Evolutionary conservation across 2,888 invertebrate genomes (phyloP), one percentile per base, ranked within the genome.

Genomic region (Lottia scabra): DNA sequence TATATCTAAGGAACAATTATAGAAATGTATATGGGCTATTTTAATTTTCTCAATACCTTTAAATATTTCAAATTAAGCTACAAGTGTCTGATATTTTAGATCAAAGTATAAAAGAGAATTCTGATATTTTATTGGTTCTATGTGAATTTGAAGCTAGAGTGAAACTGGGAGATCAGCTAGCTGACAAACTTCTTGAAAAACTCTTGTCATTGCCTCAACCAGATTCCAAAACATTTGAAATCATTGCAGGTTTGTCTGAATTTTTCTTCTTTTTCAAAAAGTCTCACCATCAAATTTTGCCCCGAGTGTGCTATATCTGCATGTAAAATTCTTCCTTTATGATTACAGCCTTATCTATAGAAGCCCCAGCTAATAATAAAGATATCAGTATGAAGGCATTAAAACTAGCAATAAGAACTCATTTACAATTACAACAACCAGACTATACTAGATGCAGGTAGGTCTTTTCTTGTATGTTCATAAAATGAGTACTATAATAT

Each of bases 111-210:
- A 56, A 56, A 65, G 82, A 81, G 65, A 83, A 83, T 10, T 77
- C 82, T 26, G 83, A 85, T 10, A 80, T 81, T 6, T 75, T 88
- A 44, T 65, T 88, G 63, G 63, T 87, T 63, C 75, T 88, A 75
- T 88, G 87, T 78, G 87, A 88, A 72, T 88, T 88, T 84, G 87
- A 88, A 75, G 85, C 86, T 2, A 79, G 81, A 46, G 78, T 81
- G 12, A 83, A 83, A 44, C 79, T 88, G 10, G 79, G 80, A n/a
- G 85, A 87, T 65, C 78, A 80, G 0, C 71, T 75, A 27, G 80
- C 85, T 10, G 87, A 88, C 68, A 68, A 74, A 15, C 77, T 87
- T 0, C 74, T 88, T 38, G 88, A 87, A 71, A 82, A 78, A 71
- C 85, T 86, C 5, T 77, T 88, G 1, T 76, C 83, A 5, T 68